Conservation (phyloP, 1,140 invertebrate species). For the Melipona quadrifasciata region DNA sequence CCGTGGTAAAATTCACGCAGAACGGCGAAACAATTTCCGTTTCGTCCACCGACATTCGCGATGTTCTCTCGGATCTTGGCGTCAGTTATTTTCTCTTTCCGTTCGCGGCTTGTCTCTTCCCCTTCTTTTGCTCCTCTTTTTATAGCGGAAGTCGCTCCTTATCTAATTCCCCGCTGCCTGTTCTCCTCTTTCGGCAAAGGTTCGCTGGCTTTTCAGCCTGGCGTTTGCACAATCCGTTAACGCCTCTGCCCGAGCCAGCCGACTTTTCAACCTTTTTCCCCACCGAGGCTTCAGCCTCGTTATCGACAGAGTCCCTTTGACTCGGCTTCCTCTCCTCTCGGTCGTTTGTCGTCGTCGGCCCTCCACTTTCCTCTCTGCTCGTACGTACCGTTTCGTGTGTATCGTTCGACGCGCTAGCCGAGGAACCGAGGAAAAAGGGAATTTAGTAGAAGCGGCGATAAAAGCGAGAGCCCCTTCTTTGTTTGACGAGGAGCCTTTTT, state of each 20-base stretch:
- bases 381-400: not conserved
- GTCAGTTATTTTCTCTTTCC: slow-evolving; percentile 37
- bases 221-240: slow-evolving; percentile 24
- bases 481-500: slow-evolving; percentile 58
- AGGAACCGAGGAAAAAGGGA: not conserved
- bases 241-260: not conserved
- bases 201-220: not conserved
- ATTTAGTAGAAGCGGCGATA: slow-evolving; percentile 51
- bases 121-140: not conserved
- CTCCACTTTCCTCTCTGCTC: not conserved
- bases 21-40: slow-evolving; percentile 52
- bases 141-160: slow-evolving; percentile 31
- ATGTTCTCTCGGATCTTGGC: slow-evolving; percentile 10
- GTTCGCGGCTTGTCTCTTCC: not conserved
- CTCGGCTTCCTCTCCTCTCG: not conserved
- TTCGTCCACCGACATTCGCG: not conserved
- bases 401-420: not conserved
- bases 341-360: not conserved
- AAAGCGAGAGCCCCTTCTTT: slow-evolving; percentile 58
- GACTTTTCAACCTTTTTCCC: not conserved
- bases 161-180: slow-evolving; percentile 29
- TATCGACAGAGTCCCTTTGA: slow-evolving; percentile 21
- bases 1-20: slow-evolving; percentile 38
- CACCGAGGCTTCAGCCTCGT: not conserved
- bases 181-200: not conserved